These are phyloP conservation scores for Microcebus griseorufus DNA, from an alignment of 2,113 vertebrate species.

Conservation along the genomic window DNA sequence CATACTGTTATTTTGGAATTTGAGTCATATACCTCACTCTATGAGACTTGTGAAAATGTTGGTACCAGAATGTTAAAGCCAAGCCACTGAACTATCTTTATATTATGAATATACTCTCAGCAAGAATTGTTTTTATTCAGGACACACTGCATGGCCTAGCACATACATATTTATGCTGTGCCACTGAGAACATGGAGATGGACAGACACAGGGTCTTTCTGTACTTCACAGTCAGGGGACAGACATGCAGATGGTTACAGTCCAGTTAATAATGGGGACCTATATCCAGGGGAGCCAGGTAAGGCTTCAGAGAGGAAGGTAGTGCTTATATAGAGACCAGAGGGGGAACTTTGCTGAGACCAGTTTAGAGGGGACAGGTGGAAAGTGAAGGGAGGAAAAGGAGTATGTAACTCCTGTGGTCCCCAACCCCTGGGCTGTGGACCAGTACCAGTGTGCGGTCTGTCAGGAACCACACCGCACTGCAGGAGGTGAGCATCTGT, in stretches of 20 bases:
- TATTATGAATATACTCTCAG: constrained; percentile 21
- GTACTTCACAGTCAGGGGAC: not conserved
- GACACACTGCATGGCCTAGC: not conserved
- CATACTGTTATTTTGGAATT: constrained; percentile 25
- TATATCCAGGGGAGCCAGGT: not conserved
- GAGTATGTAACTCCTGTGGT: not conserved
- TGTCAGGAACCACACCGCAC: no score
- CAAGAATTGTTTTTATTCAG: constrained; percentile 34
- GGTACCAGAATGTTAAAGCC: not conserved
- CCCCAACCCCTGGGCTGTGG: no score
- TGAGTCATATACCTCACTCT: not conserved
- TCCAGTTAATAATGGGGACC: not conserved
- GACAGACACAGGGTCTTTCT: not conserved
- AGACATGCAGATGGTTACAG: not conserved
- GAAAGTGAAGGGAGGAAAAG: not conserved
- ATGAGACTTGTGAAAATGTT: constrained; percentile 14
- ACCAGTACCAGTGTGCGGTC: no score
- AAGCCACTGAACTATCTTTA: not conserved
- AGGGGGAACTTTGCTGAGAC: not conserved
- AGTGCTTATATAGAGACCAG: not conserved
- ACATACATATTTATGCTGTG: not conserved
- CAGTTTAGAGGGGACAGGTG: not conserved
- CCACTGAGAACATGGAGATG: not conserved
- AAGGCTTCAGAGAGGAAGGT: not conserved
- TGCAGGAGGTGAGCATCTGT: no score